A percentile compares a stretch with the other conserved stretches of the same genome.
phyloP scores from a whole-genome alignment of 2,888 invertebrate species.

The Laspeyria flexula region DNA sequence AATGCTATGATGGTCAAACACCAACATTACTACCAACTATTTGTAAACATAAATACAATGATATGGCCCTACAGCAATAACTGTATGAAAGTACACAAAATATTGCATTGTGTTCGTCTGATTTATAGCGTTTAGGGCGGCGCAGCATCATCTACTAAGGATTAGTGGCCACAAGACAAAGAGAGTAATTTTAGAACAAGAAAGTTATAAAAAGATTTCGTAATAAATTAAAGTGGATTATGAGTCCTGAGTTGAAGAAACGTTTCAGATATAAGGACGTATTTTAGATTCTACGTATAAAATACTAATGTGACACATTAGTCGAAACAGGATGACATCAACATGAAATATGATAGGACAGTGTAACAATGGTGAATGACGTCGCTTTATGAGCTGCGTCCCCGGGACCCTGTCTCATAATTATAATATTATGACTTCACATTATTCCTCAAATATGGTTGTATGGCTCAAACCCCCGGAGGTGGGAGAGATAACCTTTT shows the following conservation, averaged over 20 bases:
- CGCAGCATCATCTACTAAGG: constrained; percentile 25
- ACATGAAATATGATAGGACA: constrained; percentile 64
- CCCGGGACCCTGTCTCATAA: constrained; percentile 63
- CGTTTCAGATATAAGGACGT: neutral
- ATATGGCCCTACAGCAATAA: constrained; percentile 65
- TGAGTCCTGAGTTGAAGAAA: neutral
- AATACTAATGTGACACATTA: constrained; percentile 58
- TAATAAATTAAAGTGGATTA: constrained; percentile 4
- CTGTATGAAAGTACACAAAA: constrained; percentile 72
- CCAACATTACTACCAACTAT: constrained; percentile 65
- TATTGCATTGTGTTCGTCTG: constrained; percentile 63
- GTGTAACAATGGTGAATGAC: constrained; percentile 76
- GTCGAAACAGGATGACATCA: constrained; percentile 62
- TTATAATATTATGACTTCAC: constrained; percentile 82
- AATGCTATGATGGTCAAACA: constrained; percentile 78
- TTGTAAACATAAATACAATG: constrained; percentile 78
- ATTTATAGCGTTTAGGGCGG: constrained; percentile 69
- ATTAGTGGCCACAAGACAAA: constrained; percentile 34
- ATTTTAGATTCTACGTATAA: constrained; percentile 16
- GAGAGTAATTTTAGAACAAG: constrained; percentile 29
- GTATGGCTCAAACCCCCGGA: constrained; percentile 53
- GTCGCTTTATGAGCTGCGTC: constrained; percentile 64
- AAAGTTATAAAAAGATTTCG: constrained; percentile 12
- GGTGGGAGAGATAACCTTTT: constrained; percentile 51
- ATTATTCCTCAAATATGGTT: constrained; percentile 65